Evolutionary conservation across 2,113 vertebrate genomes (phyloP).

Genomic region (Pristiophorus japonicus): DNA sequence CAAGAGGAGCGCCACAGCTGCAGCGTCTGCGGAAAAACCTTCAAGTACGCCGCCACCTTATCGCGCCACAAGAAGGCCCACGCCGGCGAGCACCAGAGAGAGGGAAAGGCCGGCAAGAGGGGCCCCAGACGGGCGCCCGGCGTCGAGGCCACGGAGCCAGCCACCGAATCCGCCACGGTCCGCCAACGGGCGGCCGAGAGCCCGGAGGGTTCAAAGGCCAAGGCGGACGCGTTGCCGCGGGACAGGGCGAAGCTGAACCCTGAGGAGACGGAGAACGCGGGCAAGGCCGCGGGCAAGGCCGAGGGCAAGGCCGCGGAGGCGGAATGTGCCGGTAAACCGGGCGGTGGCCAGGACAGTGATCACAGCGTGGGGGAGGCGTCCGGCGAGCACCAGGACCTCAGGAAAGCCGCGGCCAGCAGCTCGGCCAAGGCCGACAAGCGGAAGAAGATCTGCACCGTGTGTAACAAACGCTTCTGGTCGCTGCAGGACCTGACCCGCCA

Average conservation of each 20-base stretch:
- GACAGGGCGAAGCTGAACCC: slow-evolving; percentile 47
- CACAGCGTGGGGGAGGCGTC: slow-evolving; percentile 70
- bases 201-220: background rate
- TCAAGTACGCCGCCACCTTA: slow-evolving; percentile 85
- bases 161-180: slow-evolving; percentile 49
- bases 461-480: slow-evolving; percentile 94
- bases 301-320: no score
- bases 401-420: slow-evolving; percentile 60
- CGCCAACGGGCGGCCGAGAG: background rate
- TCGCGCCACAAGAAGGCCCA: slow-evolving; percentile 84
- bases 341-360: slow-evolving; percentile 54
- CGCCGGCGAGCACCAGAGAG: slow-evolving; percentile 55
- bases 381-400: slow-evolving; percentile 60
- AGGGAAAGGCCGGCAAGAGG: slow-evolving; percentile 50
- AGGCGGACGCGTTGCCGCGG: slow-evolving; percentile 47
- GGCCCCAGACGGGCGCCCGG: slow-evolving; percentile 45
- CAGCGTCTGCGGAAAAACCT: slow-evolving; percentile 77
- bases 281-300: no score
- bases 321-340: slow-evolving; percentile 50
- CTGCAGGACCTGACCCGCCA: slow-evolving; percentile 95
- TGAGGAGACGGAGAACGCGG: no score
- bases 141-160: slow-evolving; percentile 50
- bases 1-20: slow-evolving; percentile 76
- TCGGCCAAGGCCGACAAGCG: slow-evolving; percentile 82
- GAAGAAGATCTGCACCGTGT: slow-evolving; percentile 93